These are phyloP conservation scores for Centrocercus urophasianus DNA, from an alignment of 2,113 vertebrate genomes.

Conservation along the genomic window DNA sequence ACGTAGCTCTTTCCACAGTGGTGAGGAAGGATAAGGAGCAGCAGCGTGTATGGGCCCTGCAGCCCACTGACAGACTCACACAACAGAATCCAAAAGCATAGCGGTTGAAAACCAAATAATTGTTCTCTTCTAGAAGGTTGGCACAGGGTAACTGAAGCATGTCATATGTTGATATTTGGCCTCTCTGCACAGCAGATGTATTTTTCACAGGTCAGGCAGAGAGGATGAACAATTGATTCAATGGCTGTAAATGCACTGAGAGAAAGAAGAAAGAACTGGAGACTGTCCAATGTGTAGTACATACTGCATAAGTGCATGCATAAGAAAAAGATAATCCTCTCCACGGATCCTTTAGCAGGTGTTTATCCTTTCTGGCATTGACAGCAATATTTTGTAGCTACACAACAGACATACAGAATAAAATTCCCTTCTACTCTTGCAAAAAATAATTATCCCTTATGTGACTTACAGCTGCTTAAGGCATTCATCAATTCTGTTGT, in stretches of 20 bases:
- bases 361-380: conserved; percentile 59
- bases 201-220: conserved; percentile 57
- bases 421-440: conserved; percentile 43
- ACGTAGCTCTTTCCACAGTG: background rate
- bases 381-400: conserved; percentile 70
- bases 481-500: conserved; percentile 70
- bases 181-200: conserved; percentile 51
- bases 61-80: background rate
- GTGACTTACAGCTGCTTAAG: conserved; percentile 63
- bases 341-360: conserved; percentile 56
- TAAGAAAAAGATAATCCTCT: conserved; percentile 55
- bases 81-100: background rate
- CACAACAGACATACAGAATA: conserved; percentile 53
- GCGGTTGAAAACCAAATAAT: background rate
- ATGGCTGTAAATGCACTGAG: conserved; percentile 27
- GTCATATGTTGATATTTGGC: conserved; percentile 7
- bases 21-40: background rate
- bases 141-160: background rate
- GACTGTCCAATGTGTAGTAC: conserved; percentile 10
- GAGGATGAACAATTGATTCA: conserved; percentile 46
- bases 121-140: background rate
- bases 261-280: conserved; percentile 50
- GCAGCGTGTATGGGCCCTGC: background rate
- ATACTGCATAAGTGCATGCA: conserved; percentile 5
- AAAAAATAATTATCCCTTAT: conserved; percentile 73